Evolutionary conservation across 2,113 vertebrate species (phyloP).

Genomic region (Aplodontia rufa): DNA sequence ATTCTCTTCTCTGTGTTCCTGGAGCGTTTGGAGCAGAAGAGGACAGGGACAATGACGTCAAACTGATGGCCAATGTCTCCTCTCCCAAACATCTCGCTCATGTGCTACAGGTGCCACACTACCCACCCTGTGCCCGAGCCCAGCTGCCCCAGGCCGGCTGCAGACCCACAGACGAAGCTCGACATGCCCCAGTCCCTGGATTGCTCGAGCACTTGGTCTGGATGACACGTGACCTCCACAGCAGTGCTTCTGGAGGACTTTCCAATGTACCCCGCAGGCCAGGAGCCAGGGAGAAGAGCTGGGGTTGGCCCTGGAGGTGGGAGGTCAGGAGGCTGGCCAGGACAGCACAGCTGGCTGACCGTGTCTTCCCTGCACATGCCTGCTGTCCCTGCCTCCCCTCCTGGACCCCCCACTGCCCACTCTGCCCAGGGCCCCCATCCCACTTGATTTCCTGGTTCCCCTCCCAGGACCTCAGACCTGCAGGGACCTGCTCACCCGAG

Average conservation of each 20-base stretch:
- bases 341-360: neutral
- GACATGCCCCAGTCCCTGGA: too few species aligned
- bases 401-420: accelerated
- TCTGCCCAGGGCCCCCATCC: accelerated
- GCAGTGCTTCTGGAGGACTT: neutral
- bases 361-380: accelerated
- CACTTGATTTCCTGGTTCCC: accelerated
- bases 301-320: neutral
- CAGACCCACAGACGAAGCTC: too few species aligned
- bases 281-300: neutral
- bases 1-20: accelerated
- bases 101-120: slow-evolving; percentile 3
- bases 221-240: accelerated
- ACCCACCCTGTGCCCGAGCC: neutral
- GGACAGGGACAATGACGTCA: neutral
- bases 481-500: slow-evolving; percentile 41
- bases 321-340: accelerated
- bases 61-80: neutral
- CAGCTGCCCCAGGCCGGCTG: neutral
- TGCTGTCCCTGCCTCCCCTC: too few species aligned
- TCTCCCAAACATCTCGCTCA: neutral
- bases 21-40: neutral
- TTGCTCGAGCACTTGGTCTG: neutral
- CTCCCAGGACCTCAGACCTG: slow-evolving; percentile 54
- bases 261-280: neutral